phyloP scores from a whole-genome alignment of 2,113 vertebrate species.

The Phrynosoma blainvillii region DNA sequence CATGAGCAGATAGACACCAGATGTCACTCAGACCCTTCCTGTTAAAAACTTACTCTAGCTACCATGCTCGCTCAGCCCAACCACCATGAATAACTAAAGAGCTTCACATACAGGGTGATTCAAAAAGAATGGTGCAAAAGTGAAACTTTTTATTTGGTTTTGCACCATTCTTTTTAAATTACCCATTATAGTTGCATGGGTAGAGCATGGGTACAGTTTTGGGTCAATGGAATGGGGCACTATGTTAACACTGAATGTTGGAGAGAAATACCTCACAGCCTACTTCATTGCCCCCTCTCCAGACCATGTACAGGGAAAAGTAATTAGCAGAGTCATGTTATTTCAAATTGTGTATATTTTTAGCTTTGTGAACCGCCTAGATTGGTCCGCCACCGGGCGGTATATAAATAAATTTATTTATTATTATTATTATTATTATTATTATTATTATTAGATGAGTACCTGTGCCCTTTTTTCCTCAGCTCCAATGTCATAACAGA shows the following conservation, averaged over 20 bases:
- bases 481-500: neutral
- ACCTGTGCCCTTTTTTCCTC: neutral
- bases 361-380: no score
- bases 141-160: no score
- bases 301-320: neutral
- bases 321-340: neutral
- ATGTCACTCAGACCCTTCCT: neutral
- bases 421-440: no score
- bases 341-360: no score
- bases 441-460: no score
- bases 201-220: neutral
- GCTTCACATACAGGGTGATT: neutral
- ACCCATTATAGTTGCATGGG: neutral
- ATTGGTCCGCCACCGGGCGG: no score
- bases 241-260: neutral
- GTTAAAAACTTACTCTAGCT: neutral
- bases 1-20: slow-evolving; percentile 24
- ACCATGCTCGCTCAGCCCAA: neutral
- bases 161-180: no score
- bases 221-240: neutral
- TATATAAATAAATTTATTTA: no score
- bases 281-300: no score
- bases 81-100: neutral
- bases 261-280: neutral
- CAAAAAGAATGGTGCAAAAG: no score